Conservation (phyloP, 2,113 vertebrate species). For the Glaucomys volans region DNA sequence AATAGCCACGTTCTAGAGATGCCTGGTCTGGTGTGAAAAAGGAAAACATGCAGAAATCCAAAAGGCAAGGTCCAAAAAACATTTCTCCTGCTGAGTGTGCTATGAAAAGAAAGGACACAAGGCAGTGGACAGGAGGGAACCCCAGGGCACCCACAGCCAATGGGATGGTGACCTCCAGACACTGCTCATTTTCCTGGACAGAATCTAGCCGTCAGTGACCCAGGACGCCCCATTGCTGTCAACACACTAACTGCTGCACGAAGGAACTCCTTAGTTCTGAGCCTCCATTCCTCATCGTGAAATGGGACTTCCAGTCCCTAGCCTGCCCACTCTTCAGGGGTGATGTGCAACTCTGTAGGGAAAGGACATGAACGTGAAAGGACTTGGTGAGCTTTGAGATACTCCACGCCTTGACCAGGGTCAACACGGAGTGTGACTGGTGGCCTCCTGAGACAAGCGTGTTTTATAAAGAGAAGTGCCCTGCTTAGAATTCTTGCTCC, state of each 20-base stretch:
- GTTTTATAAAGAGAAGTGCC: background rate
- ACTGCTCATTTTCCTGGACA: background rate
- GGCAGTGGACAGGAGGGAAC: background rate
- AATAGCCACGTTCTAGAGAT: slow-evolving; percentile 76
- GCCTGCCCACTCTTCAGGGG: rapidly evolving
- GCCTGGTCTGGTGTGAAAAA: slow-evolving; percentile 73
- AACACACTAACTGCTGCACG: background rate
- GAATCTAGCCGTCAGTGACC: background rate
- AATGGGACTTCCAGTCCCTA: background rate
- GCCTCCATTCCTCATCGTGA: background rate
- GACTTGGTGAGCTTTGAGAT: background rate
- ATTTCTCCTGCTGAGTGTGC: slow-evolving; percentile 58
- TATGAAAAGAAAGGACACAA: slow-evolving; percentile 53
- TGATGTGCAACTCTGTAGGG: rapidly evolving
- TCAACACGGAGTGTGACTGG: rapidly evolving
- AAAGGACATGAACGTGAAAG: rapidly evolving
- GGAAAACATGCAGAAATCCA: slow-evolving; percentile 75
- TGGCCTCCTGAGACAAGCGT: rapidly evolving
- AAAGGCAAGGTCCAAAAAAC: slow-evolving; percentile 69
- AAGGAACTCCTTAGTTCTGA: background rate
- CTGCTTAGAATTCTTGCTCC: background rate
- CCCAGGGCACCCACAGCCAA: background rate
- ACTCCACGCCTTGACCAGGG: rapidly evolving
- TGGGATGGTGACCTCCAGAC: background rate
- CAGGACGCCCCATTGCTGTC: background rate